A percentile compares a stretch with the other conserved stretches of the same genome.
These are phyloP conservation scores for Mystacides longicornis DNA, from an alignment of 2,888 invertebrate genomes.

Conservation along the genomic window DNA sequence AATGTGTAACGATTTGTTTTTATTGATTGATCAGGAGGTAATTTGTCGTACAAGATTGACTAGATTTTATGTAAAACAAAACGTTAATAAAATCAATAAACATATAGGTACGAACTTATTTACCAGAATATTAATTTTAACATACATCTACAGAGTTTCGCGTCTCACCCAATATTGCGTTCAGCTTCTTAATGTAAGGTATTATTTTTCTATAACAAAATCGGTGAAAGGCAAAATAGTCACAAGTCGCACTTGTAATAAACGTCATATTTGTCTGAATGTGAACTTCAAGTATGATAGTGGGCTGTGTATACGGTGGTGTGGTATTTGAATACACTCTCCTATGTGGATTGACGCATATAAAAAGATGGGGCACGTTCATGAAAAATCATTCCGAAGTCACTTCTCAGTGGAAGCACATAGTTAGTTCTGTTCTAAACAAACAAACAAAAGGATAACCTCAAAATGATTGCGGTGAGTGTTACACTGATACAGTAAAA, in stretches of 20 bases:
- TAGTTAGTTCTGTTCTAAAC: conserved; percentile 4
- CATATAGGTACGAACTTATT: too few relatives aligned
- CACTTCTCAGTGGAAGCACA: conserved; percentile 19
- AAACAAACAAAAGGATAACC: conserved; percentile 12
- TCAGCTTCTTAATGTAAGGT: too few relatives aligned
- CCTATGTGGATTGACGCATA: conserved; percentile 26
- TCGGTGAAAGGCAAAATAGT: neutral
- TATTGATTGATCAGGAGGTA: too few relatives aligned
- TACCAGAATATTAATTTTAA: too few relatives aligned
- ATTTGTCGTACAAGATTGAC: too few relatives aligned
- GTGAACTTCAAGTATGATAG: neutral
- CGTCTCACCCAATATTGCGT: too few relatives aligned
- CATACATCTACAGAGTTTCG: too few relatives aligned
- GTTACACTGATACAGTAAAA: too few relatives aligned
- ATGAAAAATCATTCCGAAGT: conserved; percentile 25
- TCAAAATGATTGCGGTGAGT: conserved; percentile 16
- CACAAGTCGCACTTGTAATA: neutral
- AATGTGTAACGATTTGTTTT: too few relatives aligned
- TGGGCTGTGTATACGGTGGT: conserved; percentile 16
- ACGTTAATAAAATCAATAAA: too few relatives aligned
- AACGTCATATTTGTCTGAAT: neutral
- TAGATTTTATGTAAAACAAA: too few relatives aligned
- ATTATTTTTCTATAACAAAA: too few relatives aligned
- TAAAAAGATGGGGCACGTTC: conserved; percentile 24
- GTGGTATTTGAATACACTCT: conserved; percentile 22